Evolutionary conservation across 2,888 invertebrate genomes (phyloP).

Genomic region (Pristionchus japonicus): DNA sequence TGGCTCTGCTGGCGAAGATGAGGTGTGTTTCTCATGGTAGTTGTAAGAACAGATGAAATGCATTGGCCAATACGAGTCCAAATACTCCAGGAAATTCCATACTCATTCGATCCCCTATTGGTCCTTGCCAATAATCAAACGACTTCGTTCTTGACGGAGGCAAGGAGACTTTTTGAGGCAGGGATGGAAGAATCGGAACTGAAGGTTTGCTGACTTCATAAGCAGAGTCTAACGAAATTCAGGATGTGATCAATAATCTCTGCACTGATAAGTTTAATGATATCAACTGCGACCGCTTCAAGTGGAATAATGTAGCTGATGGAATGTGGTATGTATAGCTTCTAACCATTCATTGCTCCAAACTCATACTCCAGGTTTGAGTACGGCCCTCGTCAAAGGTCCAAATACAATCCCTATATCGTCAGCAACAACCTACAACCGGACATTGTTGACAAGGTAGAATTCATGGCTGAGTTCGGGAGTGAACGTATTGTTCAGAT

Average conservation of each 20-base stretch:
- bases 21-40: background rate
- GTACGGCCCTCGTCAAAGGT: background rate
- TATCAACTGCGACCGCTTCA: background rate
- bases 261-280: background rate
- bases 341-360: background rate
- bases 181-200: background rate
- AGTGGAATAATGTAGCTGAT: constrained; percentile 13
- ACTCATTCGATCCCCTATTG: constrained; percentile 11
- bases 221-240: background rate
- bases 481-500: background rate
- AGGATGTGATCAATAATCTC: background rate
- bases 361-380: background rate
- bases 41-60: too few species aligned
- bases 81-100: background rate
- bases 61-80: background rate
- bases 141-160: background rate
- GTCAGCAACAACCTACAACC: background rate
- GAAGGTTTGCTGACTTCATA: background rate
- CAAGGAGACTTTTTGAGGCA: background rate
- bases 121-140: background rate
- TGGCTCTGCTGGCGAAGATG: constrained; percentile 50
- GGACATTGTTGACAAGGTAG: background rate
- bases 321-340: background rate
- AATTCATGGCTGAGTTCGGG: background rate
- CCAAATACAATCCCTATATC: background rate